Conservation (phyloP, 2,113 vertebrate genomes). For the Laticauda colubrina region DNA sequence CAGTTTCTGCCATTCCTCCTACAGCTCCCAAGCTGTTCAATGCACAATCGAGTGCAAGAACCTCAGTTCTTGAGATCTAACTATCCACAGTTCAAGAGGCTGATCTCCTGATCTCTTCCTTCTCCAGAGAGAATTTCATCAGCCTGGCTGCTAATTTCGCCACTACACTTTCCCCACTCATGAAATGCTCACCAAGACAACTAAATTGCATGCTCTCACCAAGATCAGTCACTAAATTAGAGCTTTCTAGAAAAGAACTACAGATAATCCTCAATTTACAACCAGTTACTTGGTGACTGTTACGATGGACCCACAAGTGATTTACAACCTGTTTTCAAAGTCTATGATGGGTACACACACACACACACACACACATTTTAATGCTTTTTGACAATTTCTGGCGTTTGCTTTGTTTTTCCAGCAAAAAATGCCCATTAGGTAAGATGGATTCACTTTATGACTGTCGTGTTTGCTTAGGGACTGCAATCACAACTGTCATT, state of each 20-base stretch:
- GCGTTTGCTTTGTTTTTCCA: neutral
- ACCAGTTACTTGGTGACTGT: neutral
- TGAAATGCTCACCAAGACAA: neutral
- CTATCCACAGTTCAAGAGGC: neutral
- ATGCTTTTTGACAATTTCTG: neutral
- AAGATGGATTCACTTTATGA: neutral
- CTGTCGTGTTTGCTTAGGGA: neutral
- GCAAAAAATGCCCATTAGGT: neutral
- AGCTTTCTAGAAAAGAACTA: too few relatives aligned
- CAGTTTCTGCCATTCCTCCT: neutral
- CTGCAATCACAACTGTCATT: neutral
- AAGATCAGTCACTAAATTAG: neutral
- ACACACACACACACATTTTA: too few relatives aligned
- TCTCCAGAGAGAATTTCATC: neutral
- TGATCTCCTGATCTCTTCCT: neutral
- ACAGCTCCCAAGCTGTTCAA: neutral
- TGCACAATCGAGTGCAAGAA: neutral
- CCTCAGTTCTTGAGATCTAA: neutral
- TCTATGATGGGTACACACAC: neutral
- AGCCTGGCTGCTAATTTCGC: neutral
- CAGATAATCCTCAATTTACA: neutral
- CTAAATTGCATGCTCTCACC: neutral
- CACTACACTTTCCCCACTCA: neutral
- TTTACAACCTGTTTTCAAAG: neutral
- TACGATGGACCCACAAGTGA: neutral